Evolutionary conservation across 2,797 vertebrate species (phyloP).

Genomic region (Spheniscus humboldti): DNA sequence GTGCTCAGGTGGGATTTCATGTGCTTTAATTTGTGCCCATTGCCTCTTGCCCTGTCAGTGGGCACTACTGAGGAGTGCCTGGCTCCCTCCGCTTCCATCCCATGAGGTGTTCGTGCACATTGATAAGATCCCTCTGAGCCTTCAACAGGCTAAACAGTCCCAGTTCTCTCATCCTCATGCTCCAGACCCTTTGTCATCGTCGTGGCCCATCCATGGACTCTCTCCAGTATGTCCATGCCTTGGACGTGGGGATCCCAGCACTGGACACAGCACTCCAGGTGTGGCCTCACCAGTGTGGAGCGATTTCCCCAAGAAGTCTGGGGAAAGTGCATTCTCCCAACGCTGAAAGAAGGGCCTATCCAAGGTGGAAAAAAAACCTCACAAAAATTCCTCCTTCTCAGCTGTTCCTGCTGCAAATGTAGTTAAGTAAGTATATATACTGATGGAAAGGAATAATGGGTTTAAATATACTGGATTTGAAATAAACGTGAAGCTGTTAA

Average conservation of each 20-base stretch:
- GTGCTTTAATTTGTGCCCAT: neutral
- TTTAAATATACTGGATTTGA: neutral
- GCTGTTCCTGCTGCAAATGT: neutral
- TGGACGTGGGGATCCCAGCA: neutral
- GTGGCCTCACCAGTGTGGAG: fast-evolving
- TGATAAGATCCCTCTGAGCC: neutral
- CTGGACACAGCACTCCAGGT: neutral
- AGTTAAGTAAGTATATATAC: too few relatives aligned
- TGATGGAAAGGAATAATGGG: neutral
- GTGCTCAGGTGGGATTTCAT: neutral
- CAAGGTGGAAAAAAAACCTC: neutral
- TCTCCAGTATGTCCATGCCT: neutral
- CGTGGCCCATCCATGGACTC: neutral
- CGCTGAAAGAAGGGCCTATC: neutral
- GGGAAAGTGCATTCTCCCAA: neutral
- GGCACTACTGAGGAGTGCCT: neutral
- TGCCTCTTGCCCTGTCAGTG: neutral
- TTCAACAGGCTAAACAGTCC: neutral
- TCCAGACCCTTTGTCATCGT: neutral
- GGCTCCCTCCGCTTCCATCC: neutral
- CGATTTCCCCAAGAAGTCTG: too few relatives aligned
- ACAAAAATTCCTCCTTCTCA: neutral
- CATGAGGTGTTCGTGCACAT: neutral
- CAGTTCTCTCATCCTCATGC: neutral
- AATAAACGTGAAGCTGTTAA: neutral